Conservation (phyloP, 2,888 invertebrate species). For the Eugnorisma glareosa region DNA sequence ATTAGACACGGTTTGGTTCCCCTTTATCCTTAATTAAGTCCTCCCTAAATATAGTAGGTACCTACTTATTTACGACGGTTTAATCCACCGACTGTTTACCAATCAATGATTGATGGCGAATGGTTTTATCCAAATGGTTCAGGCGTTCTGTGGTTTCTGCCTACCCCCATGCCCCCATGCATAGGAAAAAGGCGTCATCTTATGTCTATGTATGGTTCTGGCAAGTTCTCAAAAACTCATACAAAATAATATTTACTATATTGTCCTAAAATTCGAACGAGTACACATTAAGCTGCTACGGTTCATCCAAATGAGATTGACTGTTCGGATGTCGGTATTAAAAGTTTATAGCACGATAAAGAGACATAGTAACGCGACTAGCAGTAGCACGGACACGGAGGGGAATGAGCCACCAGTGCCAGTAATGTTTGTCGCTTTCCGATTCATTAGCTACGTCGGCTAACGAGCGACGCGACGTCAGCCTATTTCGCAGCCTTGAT, state of each 20-base stretch:
- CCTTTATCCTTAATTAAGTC: background rate
- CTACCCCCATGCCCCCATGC: background rate
- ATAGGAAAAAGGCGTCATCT: background rate
- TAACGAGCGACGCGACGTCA: constrained; percentile 3
- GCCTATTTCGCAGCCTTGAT: constrained; percentile 2
- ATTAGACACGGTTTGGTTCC: background rate
- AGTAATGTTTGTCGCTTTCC: constrained; percentile 33
- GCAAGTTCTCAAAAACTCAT: background rate
- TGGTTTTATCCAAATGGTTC: background rate
- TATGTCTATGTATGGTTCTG: background rate
- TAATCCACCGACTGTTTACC: background rate
- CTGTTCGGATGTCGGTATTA: constrained; percentile 28
- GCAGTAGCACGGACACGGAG: background rate
- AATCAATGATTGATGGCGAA: background rate
- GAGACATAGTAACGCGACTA: constrained; percentile 18
- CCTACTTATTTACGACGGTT: background rate
- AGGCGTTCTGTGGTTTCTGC: background rate
- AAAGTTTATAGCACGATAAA: constrained; percentile 33
- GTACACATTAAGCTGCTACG: constrained; percentile 24
- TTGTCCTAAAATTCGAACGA: background rate
- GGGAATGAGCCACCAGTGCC: constrained; percentile 33
- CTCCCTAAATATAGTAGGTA: too few relatives aligned
- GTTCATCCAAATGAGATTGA: constrained; percentile 20
- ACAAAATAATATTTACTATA: constrained; percentile 5
- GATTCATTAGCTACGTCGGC: constrained; percentile 37